Evolutionary conservation across 2,113 vertebrate genomes (phyloP).

Genomic region (Periophthalmodon schlosseri): DNA sequence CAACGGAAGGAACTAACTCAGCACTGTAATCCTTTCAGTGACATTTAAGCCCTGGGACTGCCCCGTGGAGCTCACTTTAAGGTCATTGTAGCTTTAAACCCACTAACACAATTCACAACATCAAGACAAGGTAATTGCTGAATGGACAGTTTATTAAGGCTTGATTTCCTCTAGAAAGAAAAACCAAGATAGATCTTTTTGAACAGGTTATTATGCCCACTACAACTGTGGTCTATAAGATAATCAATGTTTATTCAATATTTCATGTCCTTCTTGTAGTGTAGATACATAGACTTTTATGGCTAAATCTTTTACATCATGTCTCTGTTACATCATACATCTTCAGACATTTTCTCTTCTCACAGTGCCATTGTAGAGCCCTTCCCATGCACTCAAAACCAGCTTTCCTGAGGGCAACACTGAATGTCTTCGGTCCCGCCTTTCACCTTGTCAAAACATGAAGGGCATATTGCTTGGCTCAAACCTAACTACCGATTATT

Average conservation of each 20-base stretch:
- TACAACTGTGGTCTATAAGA: constrained; percentile 78
- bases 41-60: constrained; percentile 24
- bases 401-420: constrained; percentile 66
- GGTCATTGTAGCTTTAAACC: constrained; percentile 18
- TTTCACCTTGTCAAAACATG: constrained; percentile 39
- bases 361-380: constrained; percentile 72
- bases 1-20: constrained; percentile 8
- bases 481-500: constrained; percentile 40
- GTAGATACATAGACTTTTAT: constrained; percentile 71
- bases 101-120: constrained; percentile 39
- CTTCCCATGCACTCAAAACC: constrained; percentile 73
- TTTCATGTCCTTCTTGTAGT: constrained; percentile 68
- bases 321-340: constrained; percentile 81
- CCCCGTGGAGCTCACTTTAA: constrained; percentile 25
- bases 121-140: constrained; percentile 74
- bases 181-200: constrained; percentile 76
- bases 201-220: constrained; percentile 78
- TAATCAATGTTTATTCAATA: constrained; percentile 71
- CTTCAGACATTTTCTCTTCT: constrained; percentile 68
- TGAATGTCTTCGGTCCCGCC: constrained; percentile 26
- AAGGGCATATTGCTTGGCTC: constrained; percentile 57
- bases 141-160: constrained; percentile 93
- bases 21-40: constrained; percentile 18
- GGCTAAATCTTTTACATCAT: constrained; percentile 70
- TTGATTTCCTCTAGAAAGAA: constrained; percentile 85